Evolutionary conservation across 2,888 invertebrate species (phyloP).

Genomic region (Beris chalybata): DNA sequence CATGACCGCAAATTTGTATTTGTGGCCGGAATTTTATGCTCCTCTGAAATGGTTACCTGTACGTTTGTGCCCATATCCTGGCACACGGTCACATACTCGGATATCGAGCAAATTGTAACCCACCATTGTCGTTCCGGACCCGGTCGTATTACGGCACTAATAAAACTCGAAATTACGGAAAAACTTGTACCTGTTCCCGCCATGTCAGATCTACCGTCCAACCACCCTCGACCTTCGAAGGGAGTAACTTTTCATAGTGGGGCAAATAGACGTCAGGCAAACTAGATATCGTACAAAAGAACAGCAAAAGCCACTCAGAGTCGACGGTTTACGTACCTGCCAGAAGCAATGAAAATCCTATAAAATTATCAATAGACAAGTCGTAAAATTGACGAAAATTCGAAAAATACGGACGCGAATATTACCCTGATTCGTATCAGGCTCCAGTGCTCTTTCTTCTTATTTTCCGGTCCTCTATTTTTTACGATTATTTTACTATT

Average conservation of each 20-base stretch:
- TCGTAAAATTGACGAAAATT: constrained; percentile 34
- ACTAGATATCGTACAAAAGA: constrained; percentile 25
- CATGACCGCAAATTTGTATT: constrained; percentile 36
- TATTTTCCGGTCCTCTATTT: constrained; percentile 38
- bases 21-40: constrained; percentile 33
- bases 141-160: no score
- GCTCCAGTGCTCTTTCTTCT: constrained; percentile 15
- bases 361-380: constrained; percentile 39
- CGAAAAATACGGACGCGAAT: background rate
- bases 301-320: constrained; percentile 36
- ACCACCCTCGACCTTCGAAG: no score
- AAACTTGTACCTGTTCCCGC: no score
- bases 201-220: no score
- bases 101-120: no score
- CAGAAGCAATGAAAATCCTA: constrained; percentile 35
- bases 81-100: background rate
- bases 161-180: no score
- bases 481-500: constrained; percentile 39
- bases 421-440: constrained; percentile 34
- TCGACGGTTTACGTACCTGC: constrained; percentile 32
- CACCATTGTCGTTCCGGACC: no score
- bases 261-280: constrained; percentile 13
- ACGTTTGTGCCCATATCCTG: constrained; percentile 15
- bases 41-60: constrained; percentile 3
- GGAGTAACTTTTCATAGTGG: background rate